Conservation (phyloP, 2,888 invertebrate species). For the Drosophila trichaetosa region DNA sequence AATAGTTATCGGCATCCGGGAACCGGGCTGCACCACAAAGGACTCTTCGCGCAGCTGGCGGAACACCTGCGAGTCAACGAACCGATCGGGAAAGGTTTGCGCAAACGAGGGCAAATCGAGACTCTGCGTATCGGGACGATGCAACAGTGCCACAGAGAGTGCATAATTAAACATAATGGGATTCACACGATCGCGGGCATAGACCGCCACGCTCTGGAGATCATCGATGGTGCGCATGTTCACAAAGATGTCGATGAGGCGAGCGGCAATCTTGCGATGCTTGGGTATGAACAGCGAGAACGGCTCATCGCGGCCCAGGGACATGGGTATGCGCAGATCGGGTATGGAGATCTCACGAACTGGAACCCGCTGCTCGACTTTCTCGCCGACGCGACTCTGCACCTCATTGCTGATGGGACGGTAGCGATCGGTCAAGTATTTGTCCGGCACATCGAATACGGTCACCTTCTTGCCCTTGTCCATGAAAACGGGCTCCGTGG, state of each 20-base stretch:
- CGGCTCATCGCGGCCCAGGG: slow-evolving; percentile 87
- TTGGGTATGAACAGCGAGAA: slow-evolving; percentile 90
- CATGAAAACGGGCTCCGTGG: slow-evolving; percentile 91
- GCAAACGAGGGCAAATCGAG: slow-evolving; percentile 87
- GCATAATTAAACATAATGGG: slow-evolving; percentile 93
- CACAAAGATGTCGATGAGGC: slow-evolving; percentile 89
- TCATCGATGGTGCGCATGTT: slow-evolving; percentile 90
- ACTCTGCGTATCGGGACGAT: slow-evolving; percentile 87
- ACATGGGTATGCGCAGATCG: slow-evolving; percentile 87
- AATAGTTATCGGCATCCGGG: slow-evolving; percentile 88
- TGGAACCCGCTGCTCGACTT: slow-evolving; percentile 86
- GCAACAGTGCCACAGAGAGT: slow-evolving; percentile 90
- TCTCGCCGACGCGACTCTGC: slow-evolving; percentile 87
- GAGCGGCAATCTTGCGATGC: slow-evolving; percentile 88
- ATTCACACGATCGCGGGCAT: slow-evolving; percentile 90
- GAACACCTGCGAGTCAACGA: slow-evolving; percentile 88
- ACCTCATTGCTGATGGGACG: slow-evolving; percentile 86
- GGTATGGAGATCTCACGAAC: slow-evolving; percentile 88
- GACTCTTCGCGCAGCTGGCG: slow-evolving; percentile 87
- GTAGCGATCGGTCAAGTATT: slow-evolving; percentile 87
- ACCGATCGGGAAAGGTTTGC: slow-evolving; percentile 89
- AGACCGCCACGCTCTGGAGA: slow-evolving; percentile 89
- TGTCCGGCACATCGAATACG: slow-evolving; percentile 88
- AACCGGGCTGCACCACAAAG: slow-evolving; percentile 87
- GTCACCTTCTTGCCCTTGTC: slow-evolving; percentile 89